Percentiles rank a stretch among this genome's conserved stretches.
phyloP scores from a whole-genome alignment of 2,888 invertebrate genomes.

The Drosophila buzzatii region DNA sequence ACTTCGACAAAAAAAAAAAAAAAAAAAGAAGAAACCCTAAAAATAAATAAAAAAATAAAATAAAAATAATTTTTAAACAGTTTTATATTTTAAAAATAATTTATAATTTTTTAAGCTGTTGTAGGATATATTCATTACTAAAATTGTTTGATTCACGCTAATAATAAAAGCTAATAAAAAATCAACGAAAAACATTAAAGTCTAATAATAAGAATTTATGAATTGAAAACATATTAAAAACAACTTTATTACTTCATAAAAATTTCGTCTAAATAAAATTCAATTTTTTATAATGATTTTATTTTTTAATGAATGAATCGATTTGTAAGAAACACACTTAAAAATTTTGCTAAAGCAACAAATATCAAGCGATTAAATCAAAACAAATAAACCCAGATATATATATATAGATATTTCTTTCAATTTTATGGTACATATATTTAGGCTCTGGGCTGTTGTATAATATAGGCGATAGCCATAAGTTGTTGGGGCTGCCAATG shows the following conservation, averaged over 20 bases:
- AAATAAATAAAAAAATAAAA: too few relatives aligned
- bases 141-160: not conserved
- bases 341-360: not conserved
- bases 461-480: conserved; percentile 15
- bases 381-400: conserved; percentile 11
- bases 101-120: not conserved
- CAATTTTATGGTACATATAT: not conserved
- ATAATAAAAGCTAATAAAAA: not conserved
- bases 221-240: not conserved
- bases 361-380: conserved; percentile 27
- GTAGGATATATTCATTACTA: not conserved
- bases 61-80: too few relatives aligned
- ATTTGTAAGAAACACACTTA: conserved; percentile 9
- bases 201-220: not conserved
- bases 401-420: not conserved
- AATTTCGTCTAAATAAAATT: not conserved
- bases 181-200: not conserved
- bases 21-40: too few relatives aligned
- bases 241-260: not conserved
- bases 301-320: conserved; percentile 23
- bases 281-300: conserved; percentile 7
- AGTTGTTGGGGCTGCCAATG: conserved; percentile 20
- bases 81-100: not conserved
- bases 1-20: too few relatives aligned
- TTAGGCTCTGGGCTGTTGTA: conserved; percentile 6